A percentile compares a stretch with the other conserved stretches of the same genome.
Conservation (phyloP, 1,140 invertebrate genomes). For the Dendrolimus kikuchii region DNA sequence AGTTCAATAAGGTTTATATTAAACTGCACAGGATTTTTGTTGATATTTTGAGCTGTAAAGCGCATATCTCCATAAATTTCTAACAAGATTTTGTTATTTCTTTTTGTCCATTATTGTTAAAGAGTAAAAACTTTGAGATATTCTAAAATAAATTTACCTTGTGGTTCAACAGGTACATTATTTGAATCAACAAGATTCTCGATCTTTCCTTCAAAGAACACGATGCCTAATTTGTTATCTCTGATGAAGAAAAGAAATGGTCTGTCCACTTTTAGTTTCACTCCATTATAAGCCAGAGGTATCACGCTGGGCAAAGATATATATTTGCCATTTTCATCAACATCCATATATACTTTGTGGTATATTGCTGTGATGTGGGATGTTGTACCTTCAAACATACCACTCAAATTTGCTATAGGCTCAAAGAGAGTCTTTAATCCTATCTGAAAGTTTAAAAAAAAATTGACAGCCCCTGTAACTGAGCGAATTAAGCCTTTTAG, state of each 20-base stretch:
- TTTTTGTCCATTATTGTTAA: too few relatives aligned
- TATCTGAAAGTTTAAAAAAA: constrained; percentile 59
- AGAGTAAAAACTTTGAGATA: too few relatives aligned
- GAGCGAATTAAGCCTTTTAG: too few relatives aligned
- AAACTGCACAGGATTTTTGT: too few relatives aligned
- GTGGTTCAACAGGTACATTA: too few relatives aligned
- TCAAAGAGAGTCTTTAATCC: constrained; percentile 77
- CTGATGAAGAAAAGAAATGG: constrained; percentile 83
- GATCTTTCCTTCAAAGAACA: constrained; percentile 80
- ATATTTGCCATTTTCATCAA: constrained; percentile 81
- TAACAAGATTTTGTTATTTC: too few relatives aligned
- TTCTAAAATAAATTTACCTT: too few relatives aligned
- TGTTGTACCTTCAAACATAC: constrained; percentile 66
- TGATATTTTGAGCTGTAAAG: too few relatives aligned
- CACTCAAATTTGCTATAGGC: constrained; percentile 74
- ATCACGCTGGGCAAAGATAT: constrained; percentile 77
- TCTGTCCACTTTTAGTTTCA: constrained; percentile 70
- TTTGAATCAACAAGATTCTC: constrained; percentile 55
- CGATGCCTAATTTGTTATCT: constrained; percentile 72
- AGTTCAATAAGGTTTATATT: too few relatives aligned
- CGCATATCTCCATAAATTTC: too few relatives aligned
- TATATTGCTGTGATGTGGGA: constrained; percentile 74
- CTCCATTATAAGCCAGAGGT: constrained; percentile 71
- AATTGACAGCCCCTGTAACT: too few relatives aligned
- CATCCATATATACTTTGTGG: constrained; percentile 80